Conservation (phyloP, 2,888 invertebrate genomes). For the Drosophila kuntzei region DNA sequence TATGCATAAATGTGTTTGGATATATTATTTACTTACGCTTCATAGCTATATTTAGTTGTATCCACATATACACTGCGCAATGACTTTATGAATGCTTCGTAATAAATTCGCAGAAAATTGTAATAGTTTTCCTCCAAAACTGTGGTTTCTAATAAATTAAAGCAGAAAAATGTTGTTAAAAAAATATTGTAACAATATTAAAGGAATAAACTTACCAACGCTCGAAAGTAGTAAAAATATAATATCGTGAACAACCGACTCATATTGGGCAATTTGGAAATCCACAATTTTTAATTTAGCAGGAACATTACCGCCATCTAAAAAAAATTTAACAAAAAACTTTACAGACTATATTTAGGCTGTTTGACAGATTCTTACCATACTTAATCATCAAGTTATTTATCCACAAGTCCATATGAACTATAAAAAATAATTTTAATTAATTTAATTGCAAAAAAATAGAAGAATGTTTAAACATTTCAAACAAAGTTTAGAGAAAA, state of each 20-base stretch:
- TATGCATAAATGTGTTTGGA: no score
- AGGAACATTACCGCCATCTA: slow-evolving; percentile 81
- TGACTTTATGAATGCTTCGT: slow-evolving; percentile 86
- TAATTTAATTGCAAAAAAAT: no score
- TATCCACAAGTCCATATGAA: slow-evolving; percentile 88
- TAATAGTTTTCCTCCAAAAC: slow-evolving; percentile 86
- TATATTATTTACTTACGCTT: slow-evolving; percentile 76
- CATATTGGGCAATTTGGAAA: slow-evolving; percentile 87
- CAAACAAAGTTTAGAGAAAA: no score
- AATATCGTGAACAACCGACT: slow-evolving; percentile 87
- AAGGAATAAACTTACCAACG: slow-evolving; percentile 69
- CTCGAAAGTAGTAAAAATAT: slow-evolving; percentile 87
- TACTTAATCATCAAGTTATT: slow-evolving; percentile 87
- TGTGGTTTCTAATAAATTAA: slow-evolving; percentile 66
- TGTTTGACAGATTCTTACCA: slow-evolving; percentile 70
- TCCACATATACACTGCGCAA: slow-evolving; percentile 85
- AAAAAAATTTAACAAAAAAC: not conserved
- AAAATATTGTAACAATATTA: not conserved
- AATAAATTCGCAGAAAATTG: slow-evolving; percentile 86
- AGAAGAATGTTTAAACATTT: no score
- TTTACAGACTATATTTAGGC: not conserved
- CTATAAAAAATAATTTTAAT: slow-evolving; percentile 10
- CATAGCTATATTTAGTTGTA: slow-evolving; percentile 84
- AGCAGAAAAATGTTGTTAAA: not conserved
- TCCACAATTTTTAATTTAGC: slow-evolving; percentile 87